Evolutionary conservation across 2,888 invertebrate species (phyloP).

Genomic region (Stramonita haemastoma): DNA sequence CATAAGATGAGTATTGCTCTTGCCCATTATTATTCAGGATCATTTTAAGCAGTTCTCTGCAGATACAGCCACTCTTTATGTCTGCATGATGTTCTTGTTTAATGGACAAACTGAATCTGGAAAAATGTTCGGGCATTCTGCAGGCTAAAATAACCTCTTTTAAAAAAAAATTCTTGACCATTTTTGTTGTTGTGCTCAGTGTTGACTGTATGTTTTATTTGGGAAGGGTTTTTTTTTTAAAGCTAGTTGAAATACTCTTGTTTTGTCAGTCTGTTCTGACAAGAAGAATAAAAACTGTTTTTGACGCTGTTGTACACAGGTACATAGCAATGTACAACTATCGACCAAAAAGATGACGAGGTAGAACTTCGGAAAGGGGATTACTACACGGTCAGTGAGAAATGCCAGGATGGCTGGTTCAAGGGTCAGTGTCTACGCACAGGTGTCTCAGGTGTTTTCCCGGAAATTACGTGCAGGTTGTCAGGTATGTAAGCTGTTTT

Average conservation of each 20-base stretch:
- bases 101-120: too few species aligned
- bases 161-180: too few species aligned
- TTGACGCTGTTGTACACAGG: constrained; percentile 80
- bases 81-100: too few species aligned
- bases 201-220: too few species aligned
- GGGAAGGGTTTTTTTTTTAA: too few species aligned
- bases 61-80: too few species aligned
- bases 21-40: too few species aligned
- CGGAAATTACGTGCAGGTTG: constrained; percentile 90
- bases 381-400: constrained; percentile 93
- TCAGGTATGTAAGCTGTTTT: constrained; percentile 61
- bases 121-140: too few species aligned
- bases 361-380: constrained; percentile 95
- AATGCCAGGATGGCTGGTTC: constrained; percentile 99
- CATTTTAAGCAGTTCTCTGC: too few species aligned
- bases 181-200: too few species aligned
- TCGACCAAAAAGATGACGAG: constrained; percentile 97
- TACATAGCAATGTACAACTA: constrained; percentile 98
- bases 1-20: too few species aligned
- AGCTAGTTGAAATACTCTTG: not conserved
- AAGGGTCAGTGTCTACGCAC: constrained; percentile 91
- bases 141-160: too few species aligned
- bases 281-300: not conserved
- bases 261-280: not conserved
- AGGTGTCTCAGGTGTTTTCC: constrained; percentile 93